phyloP scores from a whole-genome alignment of 2,888 invertebrate species.

The Pogonocherus hispidulus region DNA sequence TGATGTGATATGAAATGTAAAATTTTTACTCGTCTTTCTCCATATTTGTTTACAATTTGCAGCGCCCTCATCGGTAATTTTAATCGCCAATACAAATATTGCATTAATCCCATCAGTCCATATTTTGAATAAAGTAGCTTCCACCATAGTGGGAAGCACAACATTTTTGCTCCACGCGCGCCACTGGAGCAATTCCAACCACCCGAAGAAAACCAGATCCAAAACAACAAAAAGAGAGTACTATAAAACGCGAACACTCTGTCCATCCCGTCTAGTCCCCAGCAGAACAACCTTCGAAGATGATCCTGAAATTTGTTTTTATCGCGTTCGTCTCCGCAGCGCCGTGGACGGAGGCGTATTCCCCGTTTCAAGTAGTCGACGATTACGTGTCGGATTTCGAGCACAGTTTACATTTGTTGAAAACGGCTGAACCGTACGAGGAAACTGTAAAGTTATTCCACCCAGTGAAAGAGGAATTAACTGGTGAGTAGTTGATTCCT shows the following conservation, averaged over 20 bases:
- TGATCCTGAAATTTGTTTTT: background rate
- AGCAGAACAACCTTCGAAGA: slow-evolving; percentile 3
- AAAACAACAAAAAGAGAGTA: background rate
- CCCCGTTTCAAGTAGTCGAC: slow-evolving; percentile 61
- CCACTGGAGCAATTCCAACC: background rate
- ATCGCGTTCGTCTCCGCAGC: background rate
- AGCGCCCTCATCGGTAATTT: no score
- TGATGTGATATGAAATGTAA: no score
- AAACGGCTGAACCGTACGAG: slow-evolving; percentile 34
- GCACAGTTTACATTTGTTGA: slow-evolving; percentile 54
- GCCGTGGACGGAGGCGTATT: slow-evolving; percentile 27
- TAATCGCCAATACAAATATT: no score
- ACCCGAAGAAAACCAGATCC: slow-evolving; percentile 7
- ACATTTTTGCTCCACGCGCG: background rate
- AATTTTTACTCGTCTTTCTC: no score
- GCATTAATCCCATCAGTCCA: no score
- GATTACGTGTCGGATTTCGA: slow-evolving; percentile 59
- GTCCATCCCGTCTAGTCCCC: slow-evolving; percentile 5
- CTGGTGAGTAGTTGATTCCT: no score
- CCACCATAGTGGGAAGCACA: no score
- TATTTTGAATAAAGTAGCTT: no score
- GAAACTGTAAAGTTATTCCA: background rate
- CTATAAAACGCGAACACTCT: slow-evolving; percentile 2
- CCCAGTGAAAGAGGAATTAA: slow-evolving; percentile 41
- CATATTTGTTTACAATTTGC: no score